phyloP scores from a whole-genome alignment of 2,113 vertebrate species.

The Platichthys flesus region DNA sequence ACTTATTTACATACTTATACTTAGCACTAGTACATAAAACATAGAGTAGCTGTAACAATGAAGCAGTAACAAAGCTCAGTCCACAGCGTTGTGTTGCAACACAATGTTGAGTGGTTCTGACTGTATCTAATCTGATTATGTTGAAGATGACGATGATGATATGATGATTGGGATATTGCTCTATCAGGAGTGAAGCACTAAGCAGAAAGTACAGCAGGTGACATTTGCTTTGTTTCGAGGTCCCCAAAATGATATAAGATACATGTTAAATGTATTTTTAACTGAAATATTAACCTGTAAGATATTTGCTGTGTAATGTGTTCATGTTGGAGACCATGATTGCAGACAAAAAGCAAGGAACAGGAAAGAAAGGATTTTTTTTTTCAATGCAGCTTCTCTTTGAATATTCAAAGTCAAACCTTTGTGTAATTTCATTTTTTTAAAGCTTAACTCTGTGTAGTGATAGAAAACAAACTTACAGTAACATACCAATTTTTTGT shows the following conservation, averaged over 20 bases:
- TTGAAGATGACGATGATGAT: conserved; percentile 35
- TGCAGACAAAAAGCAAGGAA: conserved; percentile 28
- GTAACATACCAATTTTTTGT: not conserved
- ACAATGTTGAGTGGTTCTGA: not conserved
- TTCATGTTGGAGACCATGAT: conserved; percentile 56
- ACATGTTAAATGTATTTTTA: not conserved
- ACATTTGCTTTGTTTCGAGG: conserved; percentile 18
- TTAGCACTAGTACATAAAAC: not conserved
- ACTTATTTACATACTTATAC: not conserved
- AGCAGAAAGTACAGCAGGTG: conserved; percentile 37
- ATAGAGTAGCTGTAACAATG: not conserved
- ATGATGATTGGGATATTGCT: conserved; percentile 39
- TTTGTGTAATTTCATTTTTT: not conserved
- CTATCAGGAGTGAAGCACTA: conserved; percentile 31
- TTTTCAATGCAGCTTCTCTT: conserved; percentile 4
- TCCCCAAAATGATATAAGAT: conserved; percentile 51
- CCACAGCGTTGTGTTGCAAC: conserved; percentile 12
- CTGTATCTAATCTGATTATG: conserved; percentile 5
- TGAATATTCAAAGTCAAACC: conserved; percentile 1
- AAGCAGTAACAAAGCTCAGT: not conserved
- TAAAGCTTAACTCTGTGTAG: not conserved
- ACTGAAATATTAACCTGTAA: not conserved
- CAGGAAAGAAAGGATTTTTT: conserved; percentile 3
- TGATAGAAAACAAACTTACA: conserved; percentile 10
- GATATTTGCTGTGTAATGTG: not conserved